phyloP scores from a whole-genome alignment of 2,888 invertebrate species.

The Fragum whitleyi region DNA sequence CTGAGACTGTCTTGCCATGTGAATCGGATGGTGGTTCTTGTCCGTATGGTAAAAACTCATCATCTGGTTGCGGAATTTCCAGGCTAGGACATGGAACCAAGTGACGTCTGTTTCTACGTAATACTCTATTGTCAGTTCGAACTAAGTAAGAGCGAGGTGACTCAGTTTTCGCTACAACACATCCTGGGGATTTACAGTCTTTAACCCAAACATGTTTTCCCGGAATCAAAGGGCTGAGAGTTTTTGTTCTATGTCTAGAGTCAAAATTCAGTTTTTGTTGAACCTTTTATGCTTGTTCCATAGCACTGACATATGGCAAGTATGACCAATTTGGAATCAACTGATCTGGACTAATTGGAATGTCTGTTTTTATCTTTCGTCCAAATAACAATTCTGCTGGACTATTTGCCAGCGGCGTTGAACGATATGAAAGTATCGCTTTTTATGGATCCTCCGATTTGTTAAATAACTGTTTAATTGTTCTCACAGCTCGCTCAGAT shows the following conservation, averaged over 20 bases:
- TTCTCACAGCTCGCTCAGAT: constrained; percentile 35
- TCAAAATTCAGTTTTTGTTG: neutral
- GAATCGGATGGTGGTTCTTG: neutral
- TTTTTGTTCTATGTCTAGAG: neutral
- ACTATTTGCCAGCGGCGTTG: constrained; percentile 69
- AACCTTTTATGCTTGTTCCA: neutral
- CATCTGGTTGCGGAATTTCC: neutral
- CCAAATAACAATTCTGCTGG: constrained; percentile 77
- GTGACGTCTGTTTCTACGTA: neutral
- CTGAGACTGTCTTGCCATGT: neutral
- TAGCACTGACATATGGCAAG: neutral
- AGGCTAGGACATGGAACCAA: neutral
- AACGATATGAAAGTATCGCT: constrained; percentile 69
- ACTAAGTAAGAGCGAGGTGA: neutral
- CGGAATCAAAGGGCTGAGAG: neutral
- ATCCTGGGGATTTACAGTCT: neutral
- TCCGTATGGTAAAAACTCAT: neutral
- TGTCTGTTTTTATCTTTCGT: constrained; percentile 64
- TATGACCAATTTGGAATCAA: neutral
- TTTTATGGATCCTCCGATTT: constrained; percentile 70
- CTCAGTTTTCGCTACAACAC: neutral
- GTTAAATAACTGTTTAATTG: constrained; percentile 54
- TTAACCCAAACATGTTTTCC: neutral
- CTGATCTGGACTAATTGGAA: constrained; percentile 52
- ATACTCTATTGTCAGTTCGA: neutral